Percentiles rank a stretch among this genome's conserved stretches.
phyloP scores from a whole-genome alignment of 2,113 vertebrate species.

The Tiliqua scincoides region DNA sequence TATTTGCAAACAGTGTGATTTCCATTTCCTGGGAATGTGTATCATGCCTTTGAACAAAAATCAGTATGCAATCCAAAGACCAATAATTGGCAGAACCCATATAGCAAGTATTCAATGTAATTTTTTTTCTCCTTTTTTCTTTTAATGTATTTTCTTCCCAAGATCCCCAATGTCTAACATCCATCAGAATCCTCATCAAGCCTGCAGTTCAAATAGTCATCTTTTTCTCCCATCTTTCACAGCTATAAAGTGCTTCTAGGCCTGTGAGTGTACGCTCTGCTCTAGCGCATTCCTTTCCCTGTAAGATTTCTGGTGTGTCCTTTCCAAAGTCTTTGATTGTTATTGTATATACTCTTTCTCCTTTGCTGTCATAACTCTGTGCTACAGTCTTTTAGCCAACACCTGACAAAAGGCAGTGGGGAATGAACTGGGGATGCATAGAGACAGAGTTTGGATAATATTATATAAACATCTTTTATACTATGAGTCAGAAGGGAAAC shows the following conservation, averaged over 20 bases:
- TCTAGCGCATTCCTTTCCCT: not conserved
- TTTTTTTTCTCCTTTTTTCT: not conserved
- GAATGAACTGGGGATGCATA: not conserved
- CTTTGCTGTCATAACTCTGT: not conserved
- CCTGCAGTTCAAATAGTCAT: not conserved
- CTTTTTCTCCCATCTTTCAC: not conserved
- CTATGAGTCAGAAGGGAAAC: not conserved
- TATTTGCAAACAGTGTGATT: not conserved
- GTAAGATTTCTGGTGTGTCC: not conserved
- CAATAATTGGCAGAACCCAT: not conserved
- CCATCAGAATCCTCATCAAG: not conserved
- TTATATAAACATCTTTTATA: not conserved
- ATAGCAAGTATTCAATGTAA: not conserved
- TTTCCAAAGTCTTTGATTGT: conserved; percentile 24
- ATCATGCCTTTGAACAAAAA: not conserved
- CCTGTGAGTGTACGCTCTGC: not conserved
- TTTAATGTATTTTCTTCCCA: not conserved
- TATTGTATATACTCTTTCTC: not conserved
- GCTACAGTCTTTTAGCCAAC: not conserved
- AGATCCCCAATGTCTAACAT: not conserved
- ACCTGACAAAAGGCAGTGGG: not conserved
- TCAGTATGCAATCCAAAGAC: not conserved
- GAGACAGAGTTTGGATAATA: not conserved
- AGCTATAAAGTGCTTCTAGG: conserved; percentile 5
- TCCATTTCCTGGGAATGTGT: not conserved